A percentile compares a stretch with the other conserved stretches of the same genome.
Conservation (phyloP, 64 coral and sea anemone species). For the Montipora foliosa region DNA sequence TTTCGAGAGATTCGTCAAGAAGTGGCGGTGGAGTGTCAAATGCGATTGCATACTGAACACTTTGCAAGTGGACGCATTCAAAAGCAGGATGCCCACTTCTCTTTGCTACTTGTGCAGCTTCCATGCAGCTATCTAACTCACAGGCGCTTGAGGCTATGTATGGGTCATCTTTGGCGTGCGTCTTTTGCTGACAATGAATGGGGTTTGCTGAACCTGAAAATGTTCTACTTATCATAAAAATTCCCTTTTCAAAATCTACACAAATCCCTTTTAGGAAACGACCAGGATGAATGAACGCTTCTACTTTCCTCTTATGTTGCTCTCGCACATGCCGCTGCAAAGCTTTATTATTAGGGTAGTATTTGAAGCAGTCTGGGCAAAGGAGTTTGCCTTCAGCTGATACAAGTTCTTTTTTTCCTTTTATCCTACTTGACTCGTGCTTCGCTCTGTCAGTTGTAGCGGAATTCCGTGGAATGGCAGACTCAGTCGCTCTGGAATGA, state of each 20-base stretch:
- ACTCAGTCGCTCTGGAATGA: no score
- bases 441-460: no score
- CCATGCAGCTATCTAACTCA: conserved; percentile 8
- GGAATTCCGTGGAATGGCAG: no score
- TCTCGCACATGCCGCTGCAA: conserved; percentile 34
- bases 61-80: conserved; percentile 10
- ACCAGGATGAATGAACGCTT: background rate
- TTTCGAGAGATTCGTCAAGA: background rate
- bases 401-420: no score
- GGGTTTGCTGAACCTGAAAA: conserved; percentile 11
- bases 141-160: background rate
- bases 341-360: background rate
- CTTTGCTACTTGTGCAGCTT: conserved; percentile 7
- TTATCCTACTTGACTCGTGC: no score
- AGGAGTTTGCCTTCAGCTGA: background rate
- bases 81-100: conserved; percentile 39
- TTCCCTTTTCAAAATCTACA: conserved; percentile 30
- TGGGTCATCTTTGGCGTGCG: background rate
- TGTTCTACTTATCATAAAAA: conserved; percentile 31
- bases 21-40: background rate
- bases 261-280: conserved; percentile 10
- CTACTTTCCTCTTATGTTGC: conserved; percentile 13
- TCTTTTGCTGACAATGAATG: conserved; percentile 19
- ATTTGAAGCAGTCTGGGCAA: background rate
- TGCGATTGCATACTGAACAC: background rate